Conservation (phyloP, 2,888 invertebrate genomes). For the Phanerotoma sp. region DNA sequence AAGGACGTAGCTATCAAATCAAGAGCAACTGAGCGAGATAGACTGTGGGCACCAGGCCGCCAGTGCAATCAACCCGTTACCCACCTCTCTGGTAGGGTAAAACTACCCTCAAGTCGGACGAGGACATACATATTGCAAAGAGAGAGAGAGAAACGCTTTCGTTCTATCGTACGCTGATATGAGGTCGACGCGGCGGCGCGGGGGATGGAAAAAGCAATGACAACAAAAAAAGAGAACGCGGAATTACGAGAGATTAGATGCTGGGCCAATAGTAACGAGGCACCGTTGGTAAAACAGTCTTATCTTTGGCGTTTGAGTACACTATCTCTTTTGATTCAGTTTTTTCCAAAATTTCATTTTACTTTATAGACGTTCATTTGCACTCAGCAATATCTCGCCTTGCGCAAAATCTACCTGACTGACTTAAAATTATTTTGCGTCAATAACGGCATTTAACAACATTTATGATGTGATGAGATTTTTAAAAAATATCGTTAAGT, state of each 20-base stretch:
- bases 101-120: conserved; percentile 52
- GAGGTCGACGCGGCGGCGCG: conserved; percentile 32
- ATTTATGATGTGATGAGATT: not conserved
- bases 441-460: not conserved
- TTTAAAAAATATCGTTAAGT: too few species aligned
- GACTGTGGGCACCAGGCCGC: conserved; percentile 43
- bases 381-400: conserved; percentile 15
- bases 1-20: conserved; percentile 29
- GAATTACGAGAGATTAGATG: conserved; percentile 50
- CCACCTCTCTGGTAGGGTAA: conserved; percentile 46
- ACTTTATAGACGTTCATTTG: conserved; percentile 17
- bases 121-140: conserved; percentile 42
- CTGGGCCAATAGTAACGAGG: conserved; percentile 44
- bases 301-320: conserved; percentile 15
- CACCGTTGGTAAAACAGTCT: conserved; percentile 46
- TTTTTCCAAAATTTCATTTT: conserved; percentile 8
- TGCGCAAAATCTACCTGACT: conserved; percentile 6
- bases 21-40: conserved; percentile 28
- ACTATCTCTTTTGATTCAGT: conserved; percentile 6
- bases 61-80: conserved; percentile 56
- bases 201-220: conserved; percentile 32
- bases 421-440: conserved; percentile 11
- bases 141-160: conserved; percentile 36
- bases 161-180: conserved; percentile 29
- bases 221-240: conserved; percentile 32